A percentile compares a stretch with the other conserved stretches of the same genome.
phyloP scores from a whole-genome alignment of 2,113 vertebrate species.

The Micronycteris hirsuta region DNA sequence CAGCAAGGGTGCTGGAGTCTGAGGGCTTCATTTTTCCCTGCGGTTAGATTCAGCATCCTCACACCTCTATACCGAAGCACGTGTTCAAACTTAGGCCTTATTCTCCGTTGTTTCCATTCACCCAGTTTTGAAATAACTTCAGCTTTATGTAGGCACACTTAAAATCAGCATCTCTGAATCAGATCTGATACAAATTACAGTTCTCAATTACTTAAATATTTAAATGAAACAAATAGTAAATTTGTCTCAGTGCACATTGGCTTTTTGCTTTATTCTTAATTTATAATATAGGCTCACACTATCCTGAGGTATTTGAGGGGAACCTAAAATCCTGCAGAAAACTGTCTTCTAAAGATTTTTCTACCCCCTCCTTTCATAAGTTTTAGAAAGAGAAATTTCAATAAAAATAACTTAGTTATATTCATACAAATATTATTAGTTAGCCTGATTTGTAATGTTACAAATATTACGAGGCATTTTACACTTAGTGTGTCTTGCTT shows the following conservation, averaged over 20 bases:
- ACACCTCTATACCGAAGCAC: background rate
- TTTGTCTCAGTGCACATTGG: background rate
- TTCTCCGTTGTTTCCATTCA: background rate
- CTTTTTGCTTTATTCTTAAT: background rate
- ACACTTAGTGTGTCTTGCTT: background rate
- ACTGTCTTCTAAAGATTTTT: background rate
- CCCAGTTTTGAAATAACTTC: background rate
- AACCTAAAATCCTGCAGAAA: background rate
- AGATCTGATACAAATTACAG: background rate
- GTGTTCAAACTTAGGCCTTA: background rate
- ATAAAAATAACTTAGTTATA: background rate
- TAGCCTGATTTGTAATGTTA: background rate
- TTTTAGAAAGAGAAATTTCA: slow-evolving; percentile 5
- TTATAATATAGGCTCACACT: background rate
- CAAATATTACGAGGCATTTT: background rate
- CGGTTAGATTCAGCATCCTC: background rate
- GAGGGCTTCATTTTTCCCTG: background rate
- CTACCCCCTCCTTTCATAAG: background rate
- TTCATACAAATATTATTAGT: background rate
- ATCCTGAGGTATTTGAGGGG: background rate
- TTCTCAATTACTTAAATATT: background rate
- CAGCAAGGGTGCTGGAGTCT: background rate
- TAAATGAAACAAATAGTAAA: background rate
- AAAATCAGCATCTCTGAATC: background rate
- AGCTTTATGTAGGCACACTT: background rate